Base-by-base conservation (phyloP, 2,113 vertebrate species). In the Chaetura pelagica region DNA sequence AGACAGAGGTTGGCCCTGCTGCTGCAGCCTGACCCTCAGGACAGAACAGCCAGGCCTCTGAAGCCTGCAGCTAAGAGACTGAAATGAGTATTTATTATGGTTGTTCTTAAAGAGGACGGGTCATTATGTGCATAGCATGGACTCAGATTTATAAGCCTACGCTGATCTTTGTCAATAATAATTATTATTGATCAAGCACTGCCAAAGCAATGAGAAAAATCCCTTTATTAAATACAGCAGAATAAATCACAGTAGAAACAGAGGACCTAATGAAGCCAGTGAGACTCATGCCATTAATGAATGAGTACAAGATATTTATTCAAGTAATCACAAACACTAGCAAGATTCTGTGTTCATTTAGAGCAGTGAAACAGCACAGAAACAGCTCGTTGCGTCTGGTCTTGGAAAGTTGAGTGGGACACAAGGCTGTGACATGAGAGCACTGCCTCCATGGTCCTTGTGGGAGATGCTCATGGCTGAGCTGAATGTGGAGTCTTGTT, bases 391-490 rank as follows among this genome's bases (percentile, higher is more conserved):
- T 21, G 63, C 21, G 16, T 16, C 81, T 46, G 13, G 38, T 20
- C 38, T 16, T 1, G 7, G 23, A 2, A 58, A 48, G 55, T 0
- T 1, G 6, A 40, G 38, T 0, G 12, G 54, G 68, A 49, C 15
- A 15, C 7, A 1, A 0, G 81, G 84, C 59, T 52, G 77, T 4
- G 63, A 29, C 48, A 6, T 0, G 15, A 72, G 76, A 69, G 38
- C 48, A 8, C 69, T 11, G 59, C 44, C 30, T 38, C 63, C 6
- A 3, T 1, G 2, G 29, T 23, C 42, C n/a, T 69, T 1, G 20
- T 0, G 16, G 0, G 21, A 1, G 57, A 44, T 20, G 81, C 51
- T 49, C 15, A 1, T 0, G 44, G 40, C 38, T 2, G 5, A 32
- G 52, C 48, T 3, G 48, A 26, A 5, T 23, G 5, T 2, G 1